Conservation (phyloP, 2,113 vertebrate species). For the Phalacrocorax brasilianus region DNA sequence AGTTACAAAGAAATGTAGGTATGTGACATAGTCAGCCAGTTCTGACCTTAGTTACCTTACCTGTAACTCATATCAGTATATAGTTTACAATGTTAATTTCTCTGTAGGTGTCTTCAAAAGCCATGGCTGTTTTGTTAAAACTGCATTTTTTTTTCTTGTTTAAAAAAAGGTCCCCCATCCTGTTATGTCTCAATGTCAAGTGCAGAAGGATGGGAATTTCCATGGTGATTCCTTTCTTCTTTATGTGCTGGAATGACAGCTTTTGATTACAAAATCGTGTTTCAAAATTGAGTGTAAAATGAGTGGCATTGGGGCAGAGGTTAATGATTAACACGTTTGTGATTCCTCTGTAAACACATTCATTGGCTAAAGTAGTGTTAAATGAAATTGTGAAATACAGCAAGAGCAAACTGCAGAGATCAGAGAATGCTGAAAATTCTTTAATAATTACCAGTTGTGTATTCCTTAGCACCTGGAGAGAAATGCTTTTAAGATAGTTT, state of each 20-base stretch:
- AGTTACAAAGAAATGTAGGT: not conserved
- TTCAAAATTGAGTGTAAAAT: not conserved
- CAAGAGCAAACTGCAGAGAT: not conserved
- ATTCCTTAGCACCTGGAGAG: not conserved
- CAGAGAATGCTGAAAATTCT: not conserved
- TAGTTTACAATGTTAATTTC: not conserved
- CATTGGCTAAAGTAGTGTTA: not conserved
- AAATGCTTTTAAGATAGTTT: not conserved
- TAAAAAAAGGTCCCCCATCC: not conserved
- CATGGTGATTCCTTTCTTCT: not conserved
- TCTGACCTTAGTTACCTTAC: not conserved
- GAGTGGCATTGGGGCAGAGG: not conserved
- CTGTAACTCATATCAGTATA: not conserved
- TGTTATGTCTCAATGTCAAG: not conserved
- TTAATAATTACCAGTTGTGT: not conserved
- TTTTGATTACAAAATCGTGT: not conserved
- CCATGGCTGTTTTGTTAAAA: not conserved
- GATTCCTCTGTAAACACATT: not conserved
- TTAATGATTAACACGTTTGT: constrained; percentile 13
- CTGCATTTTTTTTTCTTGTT: not conserved
- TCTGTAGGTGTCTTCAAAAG: not conserved
- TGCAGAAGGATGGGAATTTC: not conserved
- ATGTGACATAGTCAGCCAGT: not conserved
- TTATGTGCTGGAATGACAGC: not conserved
- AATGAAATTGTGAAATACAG: constrained; percentile 12